Conservation (phyloP, 2,113 vertebrate genomes). For the Rhinichthys klamathensis region DNA sequence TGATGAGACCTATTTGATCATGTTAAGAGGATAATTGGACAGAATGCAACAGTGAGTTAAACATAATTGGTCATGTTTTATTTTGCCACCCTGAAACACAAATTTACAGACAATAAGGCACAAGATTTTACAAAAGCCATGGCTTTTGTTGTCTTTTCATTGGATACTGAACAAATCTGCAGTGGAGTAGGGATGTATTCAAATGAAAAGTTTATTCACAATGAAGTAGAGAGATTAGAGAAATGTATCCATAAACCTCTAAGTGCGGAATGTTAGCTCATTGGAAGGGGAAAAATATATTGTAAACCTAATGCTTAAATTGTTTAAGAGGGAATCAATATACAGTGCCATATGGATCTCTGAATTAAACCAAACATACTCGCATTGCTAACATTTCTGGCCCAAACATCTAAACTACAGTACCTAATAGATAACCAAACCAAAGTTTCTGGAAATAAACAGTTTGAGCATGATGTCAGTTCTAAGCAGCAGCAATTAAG, state of each 20-base stretch:
- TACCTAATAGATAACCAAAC: slow-evolving; percentile 13
- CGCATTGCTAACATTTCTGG: not conserved
- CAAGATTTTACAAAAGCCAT: slow-evolving; percentile 1
- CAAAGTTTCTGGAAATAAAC: not conserved
- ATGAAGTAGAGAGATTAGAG: not conserved
- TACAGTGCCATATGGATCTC: slow-evolving; percentile 7
- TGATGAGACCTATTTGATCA: not conserved
- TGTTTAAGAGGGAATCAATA: not conserved
- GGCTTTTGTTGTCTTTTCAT: slow-evolving; percentile 1
- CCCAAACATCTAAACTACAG: slow-evolving; percentile 5
- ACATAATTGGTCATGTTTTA: slow-evolving; percentile 12
- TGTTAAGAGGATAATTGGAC: not conserved
- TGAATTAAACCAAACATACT: not conserved
- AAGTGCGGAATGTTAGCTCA: slow-evolving; percentile 30
- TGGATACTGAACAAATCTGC: not conserved
- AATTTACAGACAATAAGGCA: slow-evolving; percentile 19
- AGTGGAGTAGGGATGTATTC: not conserved
- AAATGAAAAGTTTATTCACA: not conserved
- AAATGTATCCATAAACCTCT: not conserved
- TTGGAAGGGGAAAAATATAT: not conserved
- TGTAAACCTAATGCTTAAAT: slow-evolving; percentile 7
- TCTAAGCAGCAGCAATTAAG: slow-evolving; percentile 27
- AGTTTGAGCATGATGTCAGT: not conserved
- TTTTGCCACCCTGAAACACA: slow-evolving; percentile 5
- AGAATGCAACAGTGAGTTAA: not conserved